A percentile compares a stretch with the other conserved stretches of the same genome.
phyloP scores from a whole-genome alignment of 2,797 vertebrate genomes.

The Dryobates pubescens region DNA sequence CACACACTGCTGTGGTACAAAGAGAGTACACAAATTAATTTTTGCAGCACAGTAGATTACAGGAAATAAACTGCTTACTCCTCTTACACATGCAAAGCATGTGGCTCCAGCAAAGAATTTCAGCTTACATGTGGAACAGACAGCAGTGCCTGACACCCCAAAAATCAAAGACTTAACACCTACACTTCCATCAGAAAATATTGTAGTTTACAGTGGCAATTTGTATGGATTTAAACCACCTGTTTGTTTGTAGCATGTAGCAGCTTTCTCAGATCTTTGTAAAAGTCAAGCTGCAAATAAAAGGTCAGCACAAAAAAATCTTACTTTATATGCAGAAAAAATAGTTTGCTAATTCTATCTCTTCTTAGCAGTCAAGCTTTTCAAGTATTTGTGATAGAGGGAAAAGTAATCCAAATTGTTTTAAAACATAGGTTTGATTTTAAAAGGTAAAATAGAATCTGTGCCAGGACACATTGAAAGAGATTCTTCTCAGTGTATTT shows the following conservation, averaged over 20 bases:
- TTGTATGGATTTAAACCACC: background rate
- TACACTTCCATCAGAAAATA: conserved; percentile 6
- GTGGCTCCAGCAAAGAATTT: conserved; percentile 41
- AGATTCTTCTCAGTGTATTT: background rate
- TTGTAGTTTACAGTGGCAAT: background rate
- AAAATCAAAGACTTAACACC: conserved; percentile 28
- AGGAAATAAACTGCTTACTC: conserved; percentile 62
- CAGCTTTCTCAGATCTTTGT: background rate
- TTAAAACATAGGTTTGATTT: background rate
- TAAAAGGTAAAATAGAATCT: background rate
- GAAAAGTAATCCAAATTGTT: background rate
- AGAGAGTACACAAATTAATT: conserved; percentile 30
- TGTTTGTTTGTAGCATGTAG: background rate
- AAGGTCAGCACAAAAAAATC: conserved; percentile 8
- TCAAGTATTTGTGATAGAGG: background rate
- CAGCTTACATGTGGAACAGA: background rate
- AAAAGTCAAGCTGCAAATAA: conserved; percentile 25
- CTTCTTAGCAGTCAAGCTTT: background rate
- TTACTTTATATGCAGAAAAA: background rate
- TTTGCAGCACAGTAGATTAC: conserved; percentile 20
- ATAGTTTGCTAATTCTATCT: background rate
- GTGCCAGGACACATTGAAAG: background rate
- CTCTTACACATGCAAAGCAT: conserved; percentile 29
- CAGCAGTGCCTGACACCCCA: background rate
- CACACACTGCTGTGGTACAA: conserved; percentile 3